phyloP scores from a whole-genome alignment of 2,888 invertebrate species.

The Euzetes globulus region DNA sequence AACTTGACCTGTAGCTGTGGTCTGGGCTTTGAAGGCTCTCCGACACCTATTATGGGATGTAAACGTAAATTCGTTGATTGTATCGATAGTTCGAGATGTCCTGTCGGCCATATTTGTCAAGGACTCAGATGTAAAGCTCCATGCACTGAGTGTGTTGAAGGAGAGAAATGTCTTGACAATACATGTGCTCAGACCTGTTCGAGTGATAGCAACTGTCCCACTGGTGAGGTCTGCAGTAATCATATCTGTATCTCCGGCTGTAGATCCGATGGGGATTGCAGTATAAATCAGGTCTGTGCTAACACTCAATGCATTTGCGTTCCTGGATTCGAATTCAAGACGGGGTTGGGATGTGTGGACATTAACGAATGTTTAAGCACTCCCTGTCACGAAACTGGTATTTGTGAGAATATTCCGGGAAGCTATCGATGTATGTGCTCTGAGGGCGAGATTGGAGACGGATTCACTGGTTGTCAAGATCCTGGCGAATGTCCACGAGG shows the following conservation, averaged over 20 bases:
- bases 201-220: conserved; percentile 77
- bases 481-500: conserved; percentile 50
- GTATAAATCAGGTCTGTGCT: conserved; percentile 58
- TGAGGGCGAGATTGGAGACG: conserved; percentile 58
- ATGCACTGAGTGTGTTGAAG: conserved; percentile 42
- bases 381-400: conserved; percentile 69
- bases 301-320: conserved; percentile 45
- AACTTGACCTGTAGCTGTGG: conserved; percentile 45
- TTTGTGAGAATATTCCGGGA: conserved; percentile 70
- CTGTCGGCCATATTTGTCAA: conserved; percentile 65
- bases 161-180: conserved; percentile 42
- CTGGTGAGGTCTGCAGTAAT: conserved; percentile 62
- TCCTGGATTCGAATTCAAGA: conserved; percentile 61
- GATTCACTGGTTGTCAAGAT: conserved; percentile 54
- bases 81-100: conserved; percentile 59
- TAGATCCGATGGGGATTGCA: conserved; percentile 69
- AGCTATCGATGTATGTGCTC: conserved; percentile 67
- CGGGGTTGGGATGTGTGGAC: conserved; percentile 61
- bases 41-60: conserved; percentile 42
- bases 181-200: conserved; percentile 64
- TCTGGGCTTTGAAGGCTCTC: conserved; percentile 45
- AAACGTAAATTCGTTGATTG: conserved; percentile 40
- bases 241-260: conserved; percentile 61
- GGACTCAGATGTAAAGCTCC: conserved; percentile 47
- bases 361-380: conserved; percentile 46